Conservation (phyloP, 2,888 invertebrate species). For the Hoplodrina ambigua region DNA sequence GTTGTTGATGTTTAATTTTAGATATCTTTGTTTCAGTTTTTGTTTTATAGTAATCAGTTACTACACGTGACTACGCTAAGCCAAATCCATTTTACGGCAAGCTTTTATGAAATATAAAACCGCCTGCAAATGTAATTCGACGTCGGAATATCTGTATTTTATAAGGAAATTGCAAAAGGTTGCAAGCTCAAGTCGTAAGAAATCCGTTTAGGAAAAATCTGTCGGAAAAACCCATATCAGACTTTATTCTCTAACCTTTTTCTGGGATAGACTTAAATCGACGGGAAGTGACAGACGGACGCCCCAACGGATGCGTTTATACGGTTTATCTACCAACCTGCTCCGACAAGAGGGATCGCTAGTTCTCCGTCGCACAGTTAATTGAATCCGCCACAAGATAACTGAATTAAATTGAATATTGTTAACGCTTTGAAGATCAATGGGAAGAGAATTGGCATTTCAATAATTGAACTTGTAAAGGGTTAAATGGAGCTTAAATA, state of each 20-base stretch:
- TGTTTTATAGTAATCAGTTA: background rate
- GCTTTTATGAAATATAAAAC: background rate
- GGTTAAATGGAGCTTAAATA: conserved; percentile 21
- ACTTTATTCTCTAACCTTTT: conserved; percentile 36
- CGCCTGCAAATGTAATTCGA: background rate
- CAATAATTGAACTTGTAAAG: conserved; percentile 26
- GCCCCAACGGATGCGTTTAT: conserved; percentile 57
- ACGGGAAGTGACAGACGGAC: conserved; percentile 47
- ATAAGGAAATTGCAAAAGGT: conserved; percentile 10
- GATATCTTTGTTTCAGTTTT: conserved; percentile 14
- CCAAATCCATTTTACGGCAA: background rate
- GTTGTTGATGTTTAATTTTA: conserved; percentile 23
- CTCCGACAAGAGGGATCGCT: conserved; percentile 22
- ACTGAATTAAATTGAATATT: conserved; percentile 56
- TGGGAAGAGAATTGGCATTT: conserved; percentile 30
- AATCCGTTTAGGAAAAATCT: conserved; percentile 8
- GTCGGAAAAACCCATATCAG: conserved; percentile 14
- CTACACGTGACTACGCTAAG: background rate
- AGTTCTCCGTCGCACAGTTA: conserved; percentile 44
- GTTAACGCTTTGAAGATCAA: conserved; percentile 48
- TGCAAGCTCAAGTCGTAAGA: background rate
- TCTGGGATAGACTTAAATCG: conserved; percentile 43
- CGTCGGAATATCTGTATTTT: background rate
- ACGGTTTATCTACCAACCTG: conserved; percentile 37
- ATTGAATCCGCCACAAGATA: conserved; percentile 52